A percentile compares a stretch with the other conserved stretches of the same genome.
Conservation (phyloP, 2,113 vertebrate genomes). For the Amphilophus citrinellus region DNA sequence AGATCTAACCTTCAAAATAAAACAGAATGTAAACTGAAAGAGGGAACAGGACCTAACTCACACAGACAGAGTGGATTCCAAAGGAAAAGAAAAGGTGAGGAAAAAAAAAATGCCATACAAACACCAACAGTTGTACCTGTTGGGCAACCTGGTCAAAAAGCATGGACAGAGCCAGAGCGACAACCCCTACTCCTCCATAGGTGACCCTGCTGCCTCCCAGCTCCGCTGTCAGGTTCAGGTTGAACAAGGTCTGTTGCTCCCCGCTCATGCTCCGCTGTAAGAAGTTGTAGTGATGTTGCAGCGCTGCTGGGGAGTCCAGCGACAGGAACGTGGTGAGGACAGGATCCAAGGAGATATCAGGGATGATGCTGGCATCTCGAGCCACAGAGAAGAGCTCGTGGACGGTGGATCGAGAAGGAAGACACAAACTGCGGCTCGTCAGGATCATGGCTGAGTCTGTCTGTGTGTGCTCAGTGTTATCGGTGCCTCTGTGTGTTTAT, state of each 20-base stretch:
- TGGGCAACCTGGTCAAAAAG: slow-evolving; percentile 76
- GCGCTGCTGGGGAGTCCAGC: slow-evolving; percentile 70
- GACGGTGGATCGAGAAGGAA: slow-evolving; percentile 72
- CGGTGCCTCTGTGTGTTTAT: slow-evolving; percentile 50
- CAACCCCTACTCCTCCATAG: slow-evolving; percentile 75
- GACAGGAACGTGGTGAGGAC: slow-evolving; percentile 76
- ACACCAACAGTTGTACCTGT: slow-evolving; percentile 40
- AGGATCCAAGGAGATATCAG: slow-evolving; percentile 78
- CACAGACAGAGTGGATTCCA: no score
- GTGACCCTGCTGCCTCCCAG: slow-evolving; percentile 64
- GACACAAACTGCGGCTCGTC: slow-evolving; percentile 48
- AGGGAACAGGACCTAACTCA: not conserved
- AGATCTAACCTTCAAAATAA: not conserved
- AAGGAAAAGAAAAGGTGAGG: accelerated
- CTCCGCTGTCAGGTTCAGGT: slow-evolving; percentile 54
- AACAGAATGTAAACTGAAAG: not conserved
- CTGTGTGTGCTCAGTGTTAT: slow-evolving; percentile 30
- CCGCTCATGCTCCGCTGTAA: slow-evolving; percentile 68
- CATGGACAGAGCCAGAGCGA: slow-evolving; percentile 80
- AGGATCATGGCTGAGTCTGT: slow-evolving; percentile 58
- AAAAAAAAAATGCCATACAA: not conserved
- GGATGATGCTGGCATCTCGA: slow-evolving; percentile 70
- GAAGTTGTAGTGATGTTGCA: slow-evolving; percentile 68
- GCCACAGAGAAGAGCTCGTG: slow-evolving; percentile 76
- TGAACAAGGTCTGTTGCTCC: slow-evolving; percentile 61